Percentiles rank a stretch among this genome's conserved stretches.
phyloP scores from a whole-genome alignment of 1,140 invertebrate species.

The Drosophila pseudoobscura region DNA sequence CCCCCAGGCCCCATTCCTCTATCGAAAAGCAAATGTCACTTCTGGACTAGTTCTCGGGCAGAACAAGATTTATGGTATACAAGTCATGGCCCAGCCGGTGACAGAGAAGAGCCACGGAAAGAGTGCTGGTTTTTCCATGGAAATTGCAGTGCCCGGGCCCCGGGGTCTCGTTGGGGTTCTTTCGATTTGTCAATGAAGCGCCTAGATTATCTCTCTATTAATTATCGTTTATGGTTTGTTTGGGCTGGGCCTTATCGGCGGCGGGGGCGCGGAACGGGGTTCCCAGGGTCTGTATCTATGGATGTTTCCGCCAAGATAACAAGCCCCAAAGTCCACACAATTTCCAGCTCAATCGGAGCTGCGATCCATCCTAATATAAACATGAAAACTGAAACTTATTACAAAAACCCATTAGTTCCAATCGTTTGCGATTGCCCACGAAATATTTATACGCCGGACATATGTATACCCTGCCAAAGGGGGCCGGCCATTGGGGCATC shows the following conservation, averaged over 20 bases:
- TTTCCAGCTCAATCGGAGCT: constrained; percentile 28
- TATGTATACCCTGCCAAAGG: constrained; percentile 2
- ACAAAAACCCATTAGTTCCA: constrained; percentile 75
- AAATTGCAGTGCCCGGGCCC: constrained; percentile 56
- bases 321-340: constrained; percentile 22
- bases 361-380: constrained; percentile 67
- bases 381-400: constrained; percentile 80
- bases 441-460: constrained; percentile 23
- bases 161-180: constrained; percentile 37
- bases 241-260: constrained; percentile 52
- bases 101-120: not conserved
- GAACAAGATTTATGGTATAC: constrained; percentile 74
- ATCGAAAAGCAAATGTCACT: constrained; percentile 38
- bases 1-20: constrained; percentile 54
- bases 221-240: constrained; percentile 81
- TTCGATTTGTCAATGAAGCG: constrained; percentile 67
- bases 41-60: constrained; percentile 45
- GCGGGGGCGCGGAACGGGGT: constrained; percentile 36
- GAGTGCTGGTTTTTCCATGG: constrained; percentile 55
- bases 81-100: constrained; percentile 34
- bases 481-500: not conserved
- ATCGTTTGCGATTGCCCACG: constrained; percentile 39
- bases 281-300: constrained; percentile 24
- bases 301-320: constrained; percentile 32
- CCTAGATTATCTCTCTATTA: constrained; percentile 80